Percentiles rank a stretch among this genome's conserved stretches.
Conservation (phyloP, 2,888 invertebrate species). For the Cheilosia scutellata region DNA sequence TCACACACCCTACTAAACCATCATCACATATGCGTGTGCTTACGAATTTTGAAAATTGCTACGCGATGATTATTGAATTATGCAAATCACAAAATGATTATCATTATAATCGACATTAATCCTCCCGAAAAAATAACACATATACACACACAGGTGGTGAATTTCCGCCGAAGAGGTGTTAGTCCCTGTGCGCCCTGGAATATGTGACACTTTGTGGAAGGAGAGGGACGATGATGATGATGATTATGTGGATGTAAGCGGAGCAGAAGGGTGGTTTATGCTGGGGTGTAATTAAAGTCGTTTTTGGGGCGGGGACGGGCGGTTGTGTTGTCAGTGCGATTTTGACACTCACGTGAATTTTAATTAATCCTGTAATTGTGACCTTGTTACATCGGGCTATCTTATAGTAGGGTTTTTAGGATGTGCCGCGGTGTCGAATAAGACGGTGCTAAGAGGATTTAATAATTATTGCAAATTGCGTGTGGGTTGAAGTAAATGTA, state of each 20-base stretch:
- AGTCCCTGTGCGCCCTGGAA: background rate
- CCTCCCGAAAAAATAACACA: slow-evolving; percentile 55
- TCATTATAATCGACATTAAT: slow-evolving; percentile 75
- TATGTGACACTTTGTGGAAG: slow-evolving; percentile 47
- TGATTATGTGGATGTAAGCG: background rate
- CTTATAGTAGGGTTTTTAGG: slow-evolving; percentile 10
- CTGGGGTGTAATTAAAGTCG: slow-evolving; percentile 40
- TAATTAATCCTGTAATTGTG: slow-evolving; percentile 65
- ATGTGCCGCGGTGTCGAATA: background rate
- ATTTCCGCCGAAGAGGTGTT: slow-evolving; percentile 11
- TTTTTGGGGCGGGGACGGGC: background rate
- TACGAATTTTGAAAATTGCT: slow-evolving; percentile 68
- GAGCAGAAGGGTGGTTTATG: background rate
- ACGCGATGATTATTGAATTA: slow-evolving; percentile 74
- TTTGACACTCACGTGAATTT: slow-evolving; percentile 47
- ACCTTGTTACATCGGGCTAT: slow-evolving; percentile 30
- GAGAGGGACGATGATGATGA: background rate
- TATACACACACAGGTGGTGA: slow-evolving; percentile 9
- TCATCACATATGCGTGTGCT: background rate
- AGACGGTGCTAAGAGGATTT: background rate
- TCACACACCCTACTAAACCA: too few species aligned
- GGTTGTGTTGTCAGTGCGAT: background rate
- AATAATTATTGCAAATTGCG: slow-evolving; percentile 51
- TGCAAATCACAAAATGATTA: slow-evolving; percentile 73
- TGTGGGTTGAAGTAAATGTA: background rate